A percentile compares a stretch with the other conserved stretches of the same genome.
phyloP scores from a whole-genome alignment of 1,140 invertebrate genomes.

The Pseudachorutes palmiensis region DNA sequence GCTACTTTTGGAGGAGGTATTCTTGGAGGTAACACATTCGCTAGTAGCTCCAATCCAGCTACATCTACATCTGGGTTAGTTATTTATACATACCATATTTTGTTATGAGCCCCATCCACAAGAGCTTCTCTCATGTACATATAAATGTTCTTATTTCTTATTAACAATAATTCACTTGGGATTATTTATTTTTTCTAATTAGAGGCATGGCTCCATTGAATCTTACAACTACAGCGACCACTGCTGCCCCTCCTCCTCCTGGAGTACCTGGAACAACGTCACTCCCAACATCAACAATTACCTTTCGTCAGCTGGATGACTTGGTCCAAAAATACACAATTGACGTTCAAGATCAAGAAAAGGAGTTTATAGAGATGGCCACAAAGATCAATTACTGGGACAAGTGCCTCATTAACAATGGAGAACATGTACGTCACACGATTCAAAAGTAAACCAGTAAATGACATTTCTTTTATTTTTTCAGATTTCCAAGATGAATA shows the following conservation, averaged over 20 bases:
- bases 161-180: too few species aligned
- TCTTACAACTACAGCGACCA: background rate
- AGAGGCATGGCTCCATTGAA: too few species aligned
- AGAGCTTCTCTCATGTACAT: too few species aligned
- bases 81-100: too few species aligned
- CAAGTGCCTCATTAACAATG: conserved; percentile 74
- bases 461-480: conserved; percentile 32
- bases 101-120: too few species aligned
- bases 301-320: conserved; percentile 83
- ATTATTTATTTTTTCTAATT: too few species aligned
- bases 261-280: background rate
- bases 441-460: conserved; percentile 47
- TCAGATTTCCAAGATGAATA: conserved; percentile 73
- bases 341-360: conserved; percentile 88
- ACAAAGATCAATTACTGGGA: conserved; percentile 94
- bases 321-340: conserved; percentile 91
- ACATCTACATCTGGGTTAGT: too few species aligned
- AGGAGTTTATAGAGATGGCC: conserved; percentile 84
- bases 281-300: conserved; percentile 48
- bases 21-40: too few species aligned
- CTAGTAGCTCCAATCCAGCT: too few species aligned
- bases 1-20: too few species aligned
- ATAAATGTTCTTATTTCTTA: too few species aligned
- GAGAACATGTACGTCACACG: too few species aligned
- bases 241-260: background rate